A percentile compares a stretch with the other conserved stretches of the same genome.
These are phyloP conservation scores for Teinopalpus imperialis DNA, from an alignment of 2,888 invertebrate genomes.

Conservation along the genomic window DNA sequence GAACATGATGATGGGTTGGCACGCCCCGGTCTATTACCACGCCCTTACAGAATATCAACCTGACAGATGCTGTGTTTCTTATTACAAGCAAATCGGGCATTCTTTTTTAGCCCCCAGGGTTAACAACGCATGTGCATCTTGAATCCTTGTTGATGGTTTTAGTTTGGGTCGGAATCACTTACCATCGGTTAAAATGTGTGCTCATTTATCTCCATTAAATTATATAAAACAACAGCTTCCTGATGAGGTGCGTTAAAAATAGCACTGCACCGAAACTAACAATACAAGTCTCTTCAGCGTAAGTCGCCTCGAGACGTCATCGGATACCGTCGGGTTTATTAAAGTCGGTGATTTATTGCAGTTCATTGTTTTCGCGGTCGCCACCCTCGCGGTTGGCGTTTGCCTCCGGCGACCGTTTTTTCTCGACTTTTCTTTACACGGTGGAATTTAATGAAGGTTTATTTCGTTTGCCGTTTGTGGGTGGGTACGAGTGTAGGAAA, in stretches of 20 bases:
- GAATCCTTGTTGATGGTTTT: too few relatives aligned
- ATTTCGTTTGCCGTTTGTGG: not conserved
- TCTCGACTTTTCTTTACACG: constrained; percentile 15
- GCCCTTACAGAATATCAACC: too few relatives aligned
- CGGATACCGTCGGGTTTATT: constrained; percentile 55
- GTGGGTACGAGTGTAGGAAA: too few relatives aligned
- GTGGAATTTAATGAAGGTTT: constrained; percentile 8
- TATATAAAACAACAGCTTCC: constrained; percentile 7
- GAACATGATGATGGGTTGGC: too few relatives aligned
- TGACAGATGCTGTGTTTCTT: too few relatives aligned
- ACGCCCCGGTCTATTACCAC: too few relatives aligned
- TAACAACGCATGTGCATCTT: too few relatives aligned
- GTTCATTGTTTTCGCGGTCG: constrained; percentile 60
- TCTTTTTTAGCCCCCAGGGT: too few relatives aligned
- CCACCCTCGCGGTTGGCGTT: constrained; percentile 26
- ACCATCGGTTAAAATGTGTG: too few relatives aligned
- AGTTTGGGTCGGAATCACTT: too few relatives aligned
- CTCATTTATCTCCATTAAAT: too few relatives aligned
- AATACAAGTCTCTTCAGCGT: constrained; percentile 12
- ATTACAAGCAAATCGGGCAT: too few relatives aligned
- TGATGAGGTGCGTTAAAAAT: constrained; percentile 11
- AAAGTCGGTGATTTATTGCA: constrained; percentile 68
- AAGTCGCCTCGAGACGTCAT: constrained; percentile 26
- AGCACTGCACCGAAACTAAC: constrained; percentile 13
- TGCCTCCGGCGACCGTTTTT: constrained; percentile 40